Percentiles rank a stretch among this genome's conserved stretches.
Conservation (phyloP, 2,888 invertebrate genomes). For the Mactromeris polynyma region DNA sequence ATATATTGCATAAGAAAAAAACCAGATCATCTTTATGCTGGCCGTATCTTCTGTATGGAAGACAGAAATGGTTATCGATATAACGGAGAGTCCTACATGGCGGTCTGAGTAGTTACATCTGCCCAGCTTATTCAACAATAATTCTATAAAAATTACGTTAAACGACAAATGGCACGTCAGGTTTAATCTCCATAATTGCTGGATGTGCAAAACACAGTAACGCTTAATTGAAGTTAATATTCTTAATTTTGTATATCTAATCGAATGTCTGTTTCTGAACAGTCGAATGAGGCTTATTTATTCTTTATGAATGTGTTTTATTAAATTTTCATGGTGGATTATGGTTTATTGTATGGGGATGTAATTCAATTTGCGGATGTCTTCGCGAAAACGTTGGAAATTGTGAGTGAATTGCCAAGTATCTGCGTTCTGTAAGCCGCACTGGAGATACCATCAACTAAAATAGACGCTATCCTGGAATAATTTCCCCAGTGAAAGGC, state of each 20-base stretch:
- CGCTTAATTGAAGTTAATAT: conserved; percentile 74
- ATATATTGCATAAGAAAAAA: background rate
- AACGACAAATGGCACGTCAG: conserved; percentile 70
- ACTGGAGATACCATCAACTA: conserved; percentile 23
- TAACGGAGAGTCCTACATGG: background rate
- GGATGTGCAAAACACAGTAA: conserved; percentile 70
- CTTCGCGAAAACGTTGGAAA: conserved; percentile 61
- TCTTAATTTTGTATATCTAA: conserved; percentile 74
- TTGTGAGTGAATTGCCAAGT: conserved; percentile 49
- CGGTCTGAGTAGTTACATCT: conserved; percentile 51
- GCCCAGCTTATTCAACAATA: conserved; percentile 58
- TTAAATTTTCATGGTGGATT: conserved; percentile 72
- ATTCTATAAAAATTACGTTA: conserved; percentile 63
- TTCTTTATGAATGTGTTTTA: conserved; percentile 73
- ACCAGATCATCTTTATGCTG: conserved; percentile 12
- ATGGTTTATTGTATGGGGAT: conserved; percentile 69
- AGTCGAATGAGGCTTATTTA: conserved; percentile 66
- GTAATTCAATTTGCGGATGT: conserved; percentile 66
- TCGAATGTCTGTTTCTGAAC: conserved; percentile 69
- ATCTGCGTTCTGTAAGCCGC: conserved; percentile 27
- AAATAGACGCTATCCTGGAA: conserved; percentile 34
- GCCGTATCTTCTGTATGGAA: background rate
- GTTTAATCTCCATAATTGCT: conserved; percentile 65
- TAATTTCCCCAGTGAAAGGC: conserved; percentile 36
- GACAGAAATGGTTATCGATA: conserved; percentile 29